Base-by-base conservation (phyloP, 1,140 invertebrate species). In the Ips typographus region DNA sequence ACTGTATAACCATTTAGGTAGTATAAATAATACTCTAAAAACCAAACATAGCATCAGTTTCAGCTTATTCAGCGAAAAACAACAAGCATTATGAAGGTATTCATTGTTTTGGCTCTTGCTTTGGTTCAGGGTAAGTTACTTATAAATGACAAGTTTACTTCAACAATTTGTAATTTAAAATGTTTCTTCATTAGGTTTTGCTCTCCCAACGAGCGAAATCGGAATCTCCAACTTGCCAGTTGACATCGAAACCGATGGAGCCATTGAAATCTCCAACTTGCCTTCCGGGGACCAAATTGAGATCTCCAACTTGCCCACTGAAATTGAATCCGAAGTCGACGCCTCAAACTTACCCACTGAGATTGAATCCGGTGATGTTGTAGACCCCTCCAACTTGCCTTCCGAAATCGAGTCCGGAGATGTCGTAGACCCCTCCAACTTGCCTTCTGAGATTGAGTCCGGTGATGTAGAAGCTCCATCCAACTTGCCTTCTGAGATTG, bases 201-300 rank as follows among this genome's bases (percentile, higher is more conserved):
- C 52, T 36, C 52, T 55, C 37, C 52, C 52, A 36, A 47, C 43
- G 4, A 38, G 52, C 37, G 52, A 55, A 36, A 55, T 61, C 38
- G 59, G 47, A 65, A 65, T 65, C 49, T 1, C 2, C 8, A 65
- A 52, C 49, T 40, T 52, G 36, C 62, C 62, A 4, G 49, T 38
- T 40, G 39, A 53, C 6, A 49, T 62, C 42, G 36, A 59, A 59
- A 3, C 3, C 41, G 59, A 65, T 1, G 37, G n/a, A 3, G 49
- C 5, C 22, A 40, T n/a, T 42, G 62, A 52, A 8, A 43, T 49
- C 6, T 62, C 60, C 43, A 62, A 62, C 60, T 41, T 62, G 7
- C 60, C 60, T 51, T 22, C 39, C 41, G 57, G 7, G 1, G 36
- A 40, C 38, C 5, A 40, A 40, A 62, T 47, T 40, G 6, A 56